A percentile compares a stretch with the other conserved stretches of the same genome.
Conservation (phyloP, 2,888 invertebrate species). For the Thymelicus lineola region DNA sequence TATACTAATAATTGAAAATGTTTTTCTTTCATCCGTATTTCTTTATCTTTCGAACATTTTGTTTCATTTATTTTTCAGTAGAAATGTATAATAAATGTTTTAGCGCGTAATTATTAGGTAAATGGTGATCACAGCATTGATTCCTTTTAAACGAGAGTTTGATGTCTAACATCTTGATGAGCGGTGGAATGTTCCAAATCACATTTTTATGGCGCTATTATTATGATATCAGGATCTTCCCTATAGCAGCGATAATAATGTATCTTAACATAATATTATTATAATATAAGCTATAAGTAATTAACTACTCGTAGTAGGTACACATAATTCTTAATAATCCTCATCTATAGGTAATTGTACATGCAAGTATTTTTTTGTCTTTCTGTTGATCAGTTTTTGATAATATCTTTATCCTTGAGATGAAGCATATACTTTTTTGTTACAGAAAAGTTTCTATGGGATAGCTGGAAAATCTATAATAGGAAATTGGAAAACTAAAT, state of each 20-base stretch:
- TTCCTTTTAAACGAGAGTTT: slow-evolving; percentile 64
- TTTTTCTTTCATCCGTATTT: too few relatives aligned
- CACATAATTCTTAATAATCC: too few relatives aligned
- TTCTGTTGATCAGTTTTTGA: too few relatives aligned
- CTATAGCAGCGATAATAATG: neutral
- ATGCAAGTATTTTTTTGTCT: too few relatives aligned
- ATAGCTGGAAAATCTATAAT: too few relatives aligned
- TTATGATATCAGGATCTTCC: slow-evolving; percentile 20
- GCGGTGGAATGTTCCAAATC: slow-evolving; percentile 25
- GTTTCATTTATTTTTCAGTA: neutral
- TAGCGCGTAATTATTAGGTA: slow-evolving; percentile 20
- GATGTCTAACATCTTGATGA: slow-evolving; percentile 53
- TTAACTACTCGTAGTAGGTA: neutral
- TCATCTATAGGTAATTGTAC: too few relatives aligned
- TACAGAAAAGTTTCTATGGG: too few relatives aligned
- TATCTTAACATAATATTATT: neutral
- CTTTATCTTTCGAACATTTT: too few relatives aligned
- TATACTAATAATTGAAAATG: too few relatives aligned
- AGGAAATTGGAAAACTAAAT: too few relatives aligned
- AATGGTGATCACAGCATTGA: slow-evolving; percentile 48
- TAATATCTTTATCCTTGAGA: too few relatives aligned
- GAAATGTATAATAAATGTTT: neutral
- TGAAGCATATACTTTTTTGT: too few relatives aligned
- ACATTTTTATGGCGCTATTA: slow-evolving; percentile 35
- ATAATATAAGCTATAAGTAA: neutral